Evolutionary conservation across 2,797 vertebrate genomes (phyloP).

Genomic region (Nyctalus aviator): DNA sequence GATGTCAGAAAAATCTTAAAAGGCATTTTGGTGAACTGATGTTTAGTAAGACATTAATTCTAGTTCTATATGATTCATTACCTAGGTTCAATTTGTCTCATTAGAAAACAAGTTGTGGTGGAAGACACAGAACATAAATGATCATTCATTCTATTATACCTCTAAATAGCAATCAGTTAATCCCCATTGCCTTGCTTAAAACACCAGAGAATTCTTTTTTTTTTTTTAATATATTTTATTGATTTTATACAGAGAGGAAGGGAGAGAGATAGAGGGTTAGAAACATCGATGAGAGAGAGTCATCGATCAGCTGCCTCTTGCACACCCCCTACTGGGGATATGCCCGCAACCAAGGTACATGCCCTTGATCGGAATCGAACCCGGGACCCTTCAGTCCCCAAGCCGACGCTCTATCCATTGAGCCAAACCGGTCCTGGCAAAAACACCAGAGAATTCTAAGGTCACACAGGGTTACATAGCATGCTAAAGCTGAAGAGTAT

Average conservation of each 20-base stretch:
- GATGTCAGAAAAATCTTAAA: constrained; percentile 38
- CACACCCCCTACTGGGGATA: too few species aligned
- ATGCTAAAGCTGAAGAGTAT: background rate
- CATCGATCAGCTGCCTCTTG: too few species aligned
- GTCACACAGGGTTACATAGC: background rate
- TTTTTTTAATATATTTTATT: too few species aligned
- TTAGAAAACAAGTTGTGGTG: background rate
- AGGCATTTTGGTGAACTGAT: background rate
- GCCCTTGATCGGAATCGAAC: too few species aligned
- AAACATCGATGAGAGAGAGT: too few species aligned
- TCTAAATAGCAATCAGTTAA: constrained; percentile 9
- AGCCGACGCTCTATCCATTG: too few species aligned
- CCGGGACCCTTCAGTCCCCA: too few species aligned
- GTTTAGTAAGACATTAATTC: constrained; percentile 1
- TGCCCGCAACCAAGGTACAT: too few species aligned
- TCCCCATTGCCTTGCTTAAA: background rate
- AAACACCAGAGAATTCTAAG: background rate
- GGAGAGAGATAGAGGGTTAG: too few species aligned
- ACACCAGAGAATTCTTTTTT: background rate
- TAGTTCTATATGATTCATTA: background rate
- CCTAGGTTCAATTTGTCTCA: background rate
- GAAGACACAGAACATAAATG: background rate
- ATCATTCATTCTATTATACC: constrained; percentile 30
- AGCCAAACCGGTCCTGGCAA: too few species aligned
- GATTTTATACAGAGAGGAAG: too few species aligned